Evolutionary conservation across 2,888 invertebrate species (phyloP).

Genomic region (Limenitis camilla): DNA sequence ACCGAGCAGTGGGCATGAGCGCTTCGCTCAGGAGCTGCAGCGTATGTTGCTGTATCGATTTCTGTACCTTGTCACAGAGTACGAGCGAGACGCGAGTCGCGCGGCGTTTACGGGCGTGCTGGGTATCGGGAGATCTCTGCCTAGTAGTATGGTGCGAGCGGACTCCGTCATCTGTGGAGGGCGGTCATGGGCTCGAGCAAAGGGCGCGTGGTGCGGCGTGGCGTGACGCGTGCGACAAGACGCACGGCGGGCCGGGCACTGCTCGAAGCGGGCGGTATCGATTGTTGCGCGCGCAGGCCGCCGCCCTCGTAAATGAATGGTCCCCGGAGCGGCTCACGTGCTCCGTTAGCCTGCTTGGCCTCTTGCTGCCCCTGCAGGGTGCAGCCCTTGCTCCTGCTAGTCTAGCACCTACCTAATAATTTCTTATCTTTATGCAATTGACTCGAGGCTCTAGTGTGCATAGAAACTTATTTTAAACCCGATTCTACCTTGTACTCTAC

Average conservation of each 20-base stretch:
- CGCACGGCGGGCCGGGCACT: conserved; percentile 61
- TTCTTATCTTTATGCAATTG: no score
- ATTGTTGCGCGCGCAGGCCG: conserved; percentile 57
- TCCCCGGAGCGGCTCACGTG: conserved; percentile 67
- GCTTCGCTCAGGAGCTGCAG: conserved; percentile 35
- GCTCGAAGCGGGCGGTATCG: conserved; percentile 56
- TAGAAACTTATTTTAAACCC: no score
- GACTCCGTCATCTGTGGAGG: conserved; percentile 73
- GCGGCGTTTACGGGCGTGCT: conserved; percentile 48
- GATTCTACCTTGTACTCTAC: no score
- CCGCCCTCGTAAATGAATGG: conserved; percentile 63
- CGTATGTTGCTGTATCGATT: conserved; percentile 50
- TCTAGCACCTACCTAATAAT: conserved; percentile 4
- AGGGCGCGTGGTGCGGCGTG: conserved; percentile 31
- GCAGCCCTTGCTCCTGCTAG: conserved; percentile 32
- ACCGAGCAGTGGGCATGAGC: conserved; percentile 32
- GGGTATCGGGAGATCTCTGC: conserved; percentile 49
- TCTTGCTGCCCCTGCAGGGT: not conserved
- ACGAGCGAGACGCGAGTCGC: conserved; percentile 33
- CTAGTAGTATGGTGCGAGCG: conserved; percentile 56
- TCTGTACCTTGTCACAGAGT: conserved; percentile 56
- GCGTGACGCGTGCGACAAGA: conserved; percentile 39
- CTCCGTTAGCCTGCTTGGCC: conserved; percentile 25
- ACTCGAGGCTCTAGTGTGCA: no score
- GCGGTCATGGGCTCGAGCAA: conserved; percentile 58